A percentile compares a stretch with the other conserved stretches of the same genome.
Evolutionary conservation across 30 jellyfish, hydroid and myxozoan genomes (phyloP).

Genomic region (Nemopilema nomurai): DNA sequence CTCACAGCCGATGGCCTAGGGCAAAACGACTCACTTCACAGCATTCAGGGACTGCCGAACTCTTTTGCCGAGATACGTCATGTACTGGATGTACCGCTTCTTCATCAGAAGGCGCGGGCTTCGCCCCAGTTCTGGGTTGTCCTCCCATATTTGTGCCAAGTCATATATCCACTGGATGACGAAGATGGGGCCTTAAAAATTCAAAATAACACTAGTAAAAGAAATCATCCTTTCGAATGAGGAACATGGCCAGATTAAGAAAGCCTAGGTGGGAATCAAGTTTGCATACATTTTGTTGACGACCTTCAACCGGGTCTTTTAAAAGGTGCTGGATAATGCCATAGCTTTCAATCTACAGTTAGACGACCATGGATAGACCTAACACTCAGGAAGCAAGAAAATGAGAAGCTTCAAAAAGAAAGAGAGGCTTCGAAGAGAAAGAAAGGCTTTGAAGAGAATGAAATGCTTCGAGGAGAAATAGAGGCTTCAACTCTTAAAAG

Average conservation of each 20-base stretch:
- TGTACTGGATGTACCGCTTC: conserved; percentile 27
- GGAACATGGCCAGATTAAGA: background rate
- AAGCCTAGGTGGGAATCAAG: too few species aligned
- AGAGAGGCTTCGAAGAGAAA: too few species aligned
- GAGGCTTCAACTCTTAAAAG: too few species aligned
- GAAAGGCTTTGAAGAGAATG: too few species aligned
- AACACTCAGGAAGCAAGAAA: too few species aligned
- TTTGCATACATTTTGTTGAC: too few species aligned
- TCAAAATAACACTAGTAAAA: background rate
- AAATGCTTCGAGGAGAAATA: too few species aligned
- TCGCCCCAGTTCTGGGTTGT: conserved; percentile 58
- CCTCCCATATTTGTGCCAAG: conserved; percentile 80
- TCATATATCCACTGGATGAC: conserved; percentile 91
- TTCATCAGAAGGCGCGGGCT: conserved; percentile 25
- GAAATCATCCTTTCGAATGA: background rate
- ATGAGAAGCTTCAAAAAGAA: too few species aligned
- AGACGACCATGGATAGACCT: too few species aligned
- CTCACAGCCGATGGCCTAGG: background rate
- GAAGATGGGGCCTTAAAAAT: conserved; percentile 77
- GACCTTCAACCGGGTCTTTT: too few species aligned
- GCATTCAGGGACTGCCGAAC: conserved; percentile 56
- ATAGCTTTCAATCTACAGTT: too few species aligned
- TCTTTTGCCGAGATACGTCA: conserved; percentile 69
- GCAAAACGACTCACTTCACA: conserved; percentile 19
- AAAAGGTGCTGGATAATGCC: too few species aligned